Evolutionary conservation across 2,888 invertebrate genomes (phyloP), one percentile per base, ranked within the genome.

Genomic region (Tridacna crocea): DNA sequence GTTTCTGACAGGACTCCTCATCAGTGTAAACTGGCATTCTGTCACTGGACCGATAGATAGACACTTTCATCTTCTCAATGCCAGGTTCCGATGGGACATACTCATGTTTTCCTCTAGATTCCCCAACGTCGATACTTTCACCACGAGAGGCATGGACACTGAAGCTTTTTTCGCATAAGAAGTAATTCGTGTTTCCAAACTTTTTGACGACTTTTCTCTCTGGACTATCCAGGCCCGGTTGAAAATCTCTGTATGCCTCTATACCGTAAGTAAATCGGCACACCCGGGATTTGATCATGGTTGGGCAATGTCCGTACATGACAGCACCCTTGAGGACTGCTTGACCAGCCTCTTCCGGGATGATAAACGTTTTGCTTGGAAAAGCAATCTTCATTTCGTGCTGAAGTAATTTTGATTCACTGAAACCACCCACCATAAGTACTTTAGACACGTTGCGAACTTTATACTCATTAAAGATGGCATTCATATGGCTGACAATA

Each of bases 341-440:
- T 12, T 85, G 60, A 13, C 84, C 86, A 0, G 88, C 85, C 47
- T 86, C 86, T 22, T 79, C 79, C 27, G 88, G 86, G 26, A 85
- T 80, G 22, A 87, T 79, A 10, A 88, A 72, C 27, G 77, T 80
- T 12, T 55, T 61, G 13, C 63, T 26, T 2, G 78, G 78, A 26
- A 88, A 80, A 2, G 80, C 79, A 24, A 74, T 83, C 63, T 72
- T 78, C 0, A 88, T 78, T 11, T 80, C 83, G 63, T 82, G 79
- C 24, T 87, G 87, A 11, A 88, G 48, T 77, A 87, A 75, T 0
- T 47, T 74, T 0, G 86, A 88, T 68, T 88, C 88, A 2, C 87
- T 85, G 81, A 86, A 88, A n/a, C 86, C 88, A 11, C 88, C 88
- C 0, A 88, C 88, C 84, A 88, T 82, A 17, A 88, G 72, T 27